Evolutionary conservation across 2,888 invertebrate genomes (phyloP), one percentile per base, ranked within the genome.

Genomic region (Apodemia zela): DNA sequence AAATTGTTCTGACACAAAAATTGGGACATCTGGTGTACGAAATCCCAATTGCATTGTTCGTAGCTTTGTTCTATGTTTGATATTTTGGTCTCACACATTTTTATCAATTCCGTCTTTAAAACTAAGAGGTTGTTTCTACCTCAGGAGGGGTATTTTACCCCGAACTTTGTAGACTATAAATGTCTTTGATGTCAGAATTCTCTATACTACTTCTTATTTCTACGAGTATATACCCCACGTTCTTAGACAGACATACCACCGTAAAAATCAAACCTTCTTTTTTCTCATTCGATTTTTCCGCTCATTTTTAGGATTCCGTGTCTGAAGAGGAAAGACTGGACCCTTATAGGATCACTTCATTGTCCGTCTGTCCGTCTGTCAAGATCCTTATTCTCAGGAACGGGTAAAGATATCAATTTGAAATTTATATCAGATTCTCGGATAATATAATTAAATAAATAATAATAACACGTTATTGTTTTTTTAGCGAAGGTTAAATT

Each of bases 41-140:
- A 66, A 25, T 4, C 68, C 68, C 8, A 69, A 60, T 35, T 70
- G 67, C 59, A 65, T 71, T 13, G 70, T 67, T 17, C 67, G 62
- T 11, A 70, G 35, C 47, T 68, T 68, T n/a, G 29, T 60, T 62
- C 67, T 66, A 35, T 69, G 6, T 61, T 49, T 63, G 64, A 61
- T 54, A 59, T 70, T 71, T 62, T 69, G 7, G 51, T 17, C 51
- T 69, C 68, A n/a, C 60, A 59, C 47, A 57, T 67, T 63, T 64
- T 65, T n/a, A n/a, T n/a, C n/a, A n/a, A n/a, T n/a, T n/a, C n/a
- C n/a, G n/a, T n/a, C n/a, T n/a, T n/a, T n/a, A 11, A 1, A 66
- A n/a, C 7, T 64, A 61, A 7, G 68, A 66, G 15, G 51, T 21
- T 7, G 51, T 63, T 59, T 66, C 65, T 45, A 66, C 45, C 8